Conservation (phyloP, 2,888 invertebrate species). For the Scelioninae gen. 2 region DNA sequence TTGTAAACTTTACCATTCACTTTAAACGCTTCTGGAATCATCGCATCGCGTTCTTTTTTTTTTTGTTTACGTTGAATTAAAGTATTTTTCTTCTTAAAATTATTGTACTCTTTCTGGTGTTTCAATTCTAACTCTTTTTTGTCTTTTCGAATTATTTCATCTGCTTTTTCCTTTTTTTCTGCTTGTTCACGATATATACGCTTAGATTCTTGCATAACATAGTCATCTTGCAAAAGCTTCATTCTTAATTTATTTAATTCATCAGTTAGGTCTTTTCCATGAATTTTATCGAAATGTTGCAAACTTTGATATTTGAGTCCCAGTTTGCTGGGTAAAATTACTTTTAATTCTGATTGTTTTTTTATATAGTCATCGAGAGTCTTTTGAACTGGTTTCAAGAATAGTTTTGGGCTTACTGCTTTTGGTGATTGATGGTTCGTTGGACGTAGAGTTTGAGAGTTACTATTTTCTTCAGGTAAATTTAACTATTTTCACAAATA, state of each 20-base stretch:
- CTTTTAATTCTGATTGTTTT: background rate
- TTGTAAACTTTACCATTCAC: constrained; percentile 69
- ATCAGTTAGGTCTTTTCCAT: constrained; percentile 9
- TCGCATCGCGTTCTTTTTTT: constrained; percentile 12
- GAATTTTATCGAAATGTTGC: constrained; percentile 26
- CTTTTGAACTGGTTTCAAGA: constrained; percentile 14
- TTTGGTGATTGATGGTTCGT: background rate
- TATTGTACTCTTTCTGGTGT: background rate
- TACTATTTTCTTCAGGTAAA: too few species aligned
- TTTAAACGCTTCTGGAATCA: constrained; percentile 27
- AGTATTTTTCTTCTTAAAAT: background rate
- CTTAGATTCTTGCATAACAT: constrained; percentile 32
- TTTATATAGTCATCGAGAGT: constrained; percentile 17
- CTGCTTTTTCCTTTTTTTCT: background rate
- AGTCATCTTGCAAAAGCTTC: constrained; percentile 25
- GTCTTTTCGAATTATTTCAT: background rate
- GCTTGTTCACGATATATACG: background rate
- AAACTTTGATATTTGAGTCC: constrained; percentile 28
- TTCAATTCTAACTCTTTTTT: background rate
- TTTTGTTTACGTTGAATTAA: constrained; percentile 14
- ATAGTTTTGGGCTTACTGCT: background rate
- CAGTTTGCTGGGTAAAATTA: constrained; percentile 18
- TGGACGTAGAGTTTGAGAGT: too few species aligned
- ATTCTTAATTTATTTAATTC: constrained; percentile 3
- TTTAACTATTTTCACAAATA: too few species aligned